Evolutionary conservation across 2,797 vertebrate species (phyloP), one percentile per base, ranked within the genome.

Genomic region (Chiroxiphia lanceolata): DNA sequence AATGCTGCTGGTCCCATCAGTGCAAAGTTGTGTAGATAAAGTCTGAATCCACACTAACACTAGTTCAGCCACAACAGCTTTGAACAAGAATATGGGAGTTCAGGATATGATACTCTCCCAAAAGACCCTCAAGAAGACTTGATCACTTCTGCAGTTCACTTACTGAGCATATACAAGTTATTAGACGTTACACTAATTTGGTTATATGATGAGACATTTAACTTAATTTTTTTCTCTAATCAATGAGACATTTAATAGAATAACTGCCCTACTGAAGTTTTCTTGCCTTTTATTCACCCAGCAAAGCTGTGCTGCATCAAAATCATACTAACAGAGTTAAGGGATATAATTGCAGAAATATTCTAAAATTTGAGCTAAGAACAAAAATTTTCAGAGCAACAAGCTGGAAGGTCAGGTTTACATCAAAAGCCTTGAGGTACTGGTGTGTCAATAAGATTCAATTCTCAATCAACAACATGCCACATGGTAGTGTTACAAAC

Each of bases 381-480:
- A 56, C 7, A 64, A 42, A 81, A n/a, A 9, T 33, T 36, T 29
- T 53, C 31, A 67, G 29, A 92, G 36, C 27, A 84, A 63, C n/a
- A 78, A 26, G 48, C 15, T 34, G 29, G 29, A 45, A 72, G 31
- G 22, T 25, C 31, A n/a, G 26, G n/a, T 72, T 71, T 54, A 26
- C 9, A 11, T 17, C 40, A 33, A 57, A 82, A 83, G 34, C 21
- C 12, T 64, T 33, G 34, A 7, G 3, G 15, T 9, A 20, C 1
- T 27, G 21, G 17, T 16, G 23, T 13, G 38, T 47, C 26, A 50
- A 33, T 3, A 48, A 51, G 31, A 56, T 27, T 23, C 38, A 50
- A 0, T 19, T 63, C 31, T 69, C 63, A 54, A 1, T 6, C 1
- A 2, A 31, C 53, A 27, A 40, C 23, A 25, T 12, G 15, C 15